Base-by-base conservation (phyloP, 1,140 invertebrate species). In the Panagrolaimus sp. region DNA sequence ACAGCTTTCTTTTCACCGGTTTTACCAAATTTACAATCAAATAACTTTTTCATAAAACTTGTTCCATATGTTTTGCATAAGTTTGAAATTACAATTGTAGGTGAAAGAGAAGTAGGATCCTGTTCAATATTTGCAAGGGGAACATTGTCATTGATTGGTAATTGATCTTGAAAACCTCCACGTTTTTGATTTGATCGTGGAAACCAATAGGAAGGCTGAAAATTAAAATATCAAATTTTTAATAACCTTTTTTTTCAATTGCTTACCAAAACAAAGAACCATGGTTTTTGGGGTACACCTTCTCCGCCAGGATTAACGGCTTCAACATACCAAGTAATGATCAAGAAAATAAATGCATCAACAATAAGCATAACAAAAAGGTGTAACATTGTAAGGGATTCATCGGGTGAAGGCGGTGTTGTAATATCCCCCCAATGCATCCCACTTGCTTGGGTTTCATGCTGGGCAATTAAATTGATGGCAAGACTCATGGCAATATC, bases 291-390 rank as follows among this genome's bases (percentile, higher is more conserved):
- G 8, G 76, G 72, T 1, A 83, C 70, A 43, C 80, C 78, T 65
- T 77, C 79, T 62, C 84, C 83, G 58, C 80, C 81, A 8, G 90
- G 90, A 67, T 88, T 86, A 21, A 91, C 86, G 77, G 88, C 88
- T 81, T 91, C 90, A 4, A 91, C 85, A 66, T 86, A 86, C 71
- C 90, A 84, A 0, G 90, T 89, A 1, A 91, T 84, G 9, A 88
- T 45, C 71, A 90, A 85, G 76, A 89, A 90, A 1, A 91, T 72
- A 9, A 89, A 65, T 3, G 86, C 84, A 71, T 90, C 89, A 0
- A 89, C 68, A 6, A 89, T 74, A 71, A 91, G 80, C 87, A 89
- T 72, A 15, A 88, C 86, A 1, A 90, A 45, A 21, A 73, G 63
- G 24, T 78, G 70, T 1, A 67, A 64, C 62, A 79, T 71, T 17